Percentiles rank a stretch among this genome's conserved stretches.
Evolutionary conservation across 2,888 invertebrate species (phyloP).

Genomic region (Therioaphis trifolii): DNA sequence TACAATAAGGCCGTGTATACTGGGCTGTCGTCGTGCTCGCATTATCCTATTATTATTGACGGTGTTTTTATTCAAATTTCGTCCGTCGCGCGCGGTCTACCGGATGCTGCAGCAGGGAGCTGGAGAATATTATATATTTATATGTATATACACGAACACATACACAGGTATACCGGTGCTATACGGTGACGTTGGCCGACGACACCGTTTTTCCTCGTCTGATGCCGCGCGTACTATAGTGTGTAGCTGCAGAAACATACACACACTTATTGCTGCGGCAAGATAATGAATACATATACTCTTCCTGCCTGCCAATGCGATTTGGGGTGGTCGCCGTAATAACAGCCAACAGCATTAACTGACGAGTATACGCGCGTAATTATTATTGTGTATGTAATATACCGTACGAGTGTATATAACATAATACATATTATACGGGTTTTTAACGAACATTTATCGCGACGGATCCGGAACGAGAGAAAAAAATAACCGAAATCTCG

Average conservation of each 20-base stretch:
- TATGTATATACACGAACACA: not conserved
- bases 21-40: slow-evolving; percentile 62
- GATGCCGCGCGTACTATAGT: not conserved
- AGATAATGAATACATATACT: not conserved
- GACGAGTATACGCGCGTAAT: not conserved
- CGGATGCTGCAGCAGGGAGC: slow-evolving; percentile 56
- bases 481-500: not conserved
- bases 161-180: too few species aligned
- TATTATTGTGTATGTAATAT: not conserved
- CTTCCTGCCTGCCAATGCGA: not conserved
- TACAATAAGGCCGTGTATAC: slow-evolving; percentile 43
- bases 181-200: slow-evolving; percentile 18
- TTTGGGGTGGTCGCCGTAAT: not conserved
- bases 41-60: slow-evolving; percentile 61
- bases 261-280: not conserved
- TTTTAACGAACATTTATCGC: slow-evolving; percentile 7
- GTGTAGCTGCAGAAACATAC: not conserved
- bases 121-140: not conserved
- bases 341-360: too few species aligned
- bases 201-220: not conserved
- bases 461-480: not conserved
- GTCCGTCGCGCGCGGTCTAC: slow-evolving; percentile 58
- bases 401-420: not conserved
- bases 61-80: slow-evolving; percentile 62
- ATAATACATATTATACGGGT: not conserved